Evolutionary conservation across 2,888 invertebrate genomes (phyloP).

Genomic region (Agelastica alni): DNA sequence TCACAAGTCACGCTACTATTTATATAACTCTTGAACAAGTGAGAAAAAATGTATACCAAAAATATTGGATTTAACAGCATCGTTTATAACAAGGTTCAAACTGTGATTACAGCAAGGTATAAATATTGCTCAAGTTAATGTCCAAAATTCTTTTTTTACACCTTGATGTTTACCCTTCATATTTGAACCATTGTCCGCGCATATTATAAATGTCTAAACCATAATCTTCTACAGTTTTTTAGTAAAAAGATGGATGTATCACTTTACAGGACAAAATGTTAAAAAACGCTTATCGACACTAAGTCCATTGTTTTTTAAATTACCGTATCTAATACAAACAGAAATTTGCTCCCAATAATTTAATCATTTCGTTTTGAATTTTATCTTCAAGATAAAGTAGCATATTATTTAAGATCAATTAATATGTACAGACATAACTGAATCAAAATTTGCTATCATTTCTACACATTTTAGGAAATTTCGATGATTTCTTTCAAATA

Average conservation of each 20-base stretch:
- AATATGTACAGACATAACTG: constrained; percentile 18
- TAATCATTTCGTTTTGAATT: constrained; percentile 1
- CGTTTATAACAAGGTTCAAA: constrained; percentile 21
- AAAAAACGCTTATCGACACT: constrained; percentile 6
- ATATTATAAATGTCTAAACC: constrained; percentile 14
- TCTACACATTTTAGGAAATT: constrained; percentile 9
- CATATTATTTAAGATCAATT: constrained; percentile 10
- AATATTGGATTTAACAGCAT: constrained; percentile 13
- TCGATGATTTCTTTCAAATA: constrained; percentile 18
- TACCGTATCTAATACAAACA: not conserved
- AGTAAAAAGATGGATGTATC: not conserved
- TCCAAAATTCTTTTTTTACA: constrained; percentile 11
- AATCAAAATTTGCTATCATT: constrained; percentile 16
- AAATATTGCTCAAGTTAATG: constrained; percentile 12
- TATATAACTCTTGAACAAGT: constrained; percentile 9
- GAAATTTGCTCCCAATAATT: constrained; percentile 7
- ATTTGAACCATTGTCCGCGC: not conserved
- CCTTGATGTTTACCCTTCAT: constrained; percentile 2
- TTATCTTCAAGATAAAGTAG: constrained; percentile 6
- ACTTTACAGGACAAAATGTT: not conserved
- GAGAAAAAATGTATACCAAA: constrained; percentile 6
- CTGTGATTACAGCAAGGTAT: constrained; percentile 17
- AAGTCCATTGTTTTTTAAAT: not conserved
- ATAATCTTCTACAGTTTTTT: constrained; percentile 1
- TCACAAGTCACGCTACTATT: not conserved